A percentile compares a stretch with the other conserved stretches of the same genome.
These are phyloP conservation scores for Microctonus hyperodae DNA, from an alignment of 2,888 invertebrate species.

Conservation along the genomic window DNA sequence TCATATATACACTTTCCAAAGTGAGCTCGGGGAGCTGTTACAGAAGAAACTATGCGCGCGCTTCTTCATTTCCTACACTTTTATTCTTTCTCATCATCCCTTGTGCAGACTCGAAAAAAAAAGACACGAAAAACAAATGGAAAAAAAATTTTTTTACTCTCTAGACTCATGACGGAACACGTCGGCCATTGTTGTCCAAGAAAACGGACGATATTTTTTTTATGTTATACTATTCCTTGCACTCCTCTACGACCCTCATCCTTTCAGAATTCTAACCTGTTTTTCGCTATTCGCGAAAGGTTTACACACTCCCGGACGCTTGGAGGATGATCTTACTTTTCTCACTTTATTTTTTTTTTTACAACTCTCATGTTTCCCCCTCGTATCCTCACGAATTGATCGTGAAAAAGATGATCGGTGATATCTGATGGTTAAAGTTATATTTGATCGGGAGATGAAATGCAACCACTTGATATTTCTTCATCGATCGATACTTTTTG, in stretches of 20 bases:
- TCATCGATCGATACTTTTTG: constrained; percentile 3
- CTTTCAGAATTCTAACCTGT: background rate
- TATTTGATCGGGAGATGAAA: constrained; percentile 1
- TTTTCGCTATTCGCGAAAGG: constrained; percentile 3
- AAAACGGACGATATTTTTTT: constrained; percentile 22
- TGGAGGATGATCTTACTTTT: constrained; percentile 4
- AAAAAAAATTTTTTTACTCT: constrained; percentile 7
- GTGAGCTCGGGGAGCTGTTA: constrained; percentile 35
- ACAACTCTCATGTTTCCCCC: constrained; percentile 15
- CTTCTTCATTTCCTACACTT: constrained; percentile 21
- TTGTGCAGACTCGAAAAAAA: constrained; percentile 4
- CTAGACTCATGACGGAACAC: background rate
- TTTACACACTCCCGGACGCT: constrained; percentile 13
- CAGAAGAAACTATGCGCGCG: constrained; percentile 28
- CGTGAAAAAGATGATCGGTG: constrained; percentile 10
- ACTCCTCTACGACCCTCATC: background rate
- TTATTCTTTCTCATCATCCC: constrained; percentile 25
- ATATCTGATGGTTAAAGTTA: constrained; percentile 9
- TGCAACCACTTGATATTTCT: constrained; percentile 15
- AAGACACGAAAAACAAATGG: background rate
- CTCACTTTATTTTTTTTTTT: constrained; percentile 12
- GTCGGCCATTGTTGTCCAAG: constrained; percentile 10
- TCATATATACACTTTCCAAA: constrained; percentile 9
- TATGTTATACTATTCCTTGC: constrained; percentile 8
- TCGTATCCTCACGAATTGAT: constrained; percentile 2